phyloP scores from a whole-genome alignment of 2,113 vertebrate genomes.

The Nycticebus coucang region DNA sequence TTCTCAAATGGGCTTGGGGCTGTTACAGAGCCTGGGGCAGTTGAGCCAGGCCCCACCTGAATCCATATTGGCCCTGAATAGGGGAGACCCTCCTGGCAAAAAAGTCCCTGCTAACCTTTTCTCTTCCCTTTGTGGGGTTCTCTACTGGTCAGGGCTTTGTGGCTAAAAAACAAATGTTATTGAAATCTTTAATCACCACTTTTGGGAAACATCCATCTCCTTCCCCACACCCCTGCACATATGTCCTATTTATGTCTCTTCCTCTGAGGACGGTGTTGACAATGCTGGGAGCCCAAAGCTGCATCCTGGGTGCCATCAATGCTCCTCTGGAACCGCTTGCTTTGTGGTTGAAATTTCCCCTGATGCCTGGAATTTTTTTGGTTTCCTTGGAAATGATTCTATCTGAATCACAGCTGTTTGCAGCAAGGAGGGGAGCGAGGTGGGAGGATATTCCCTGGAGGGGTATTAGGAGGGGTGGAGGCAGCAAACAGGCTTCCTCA shows the following conservation, averaged over 20 bases:
- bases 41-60: not conserved
- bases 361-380: constrained; percentile 61
- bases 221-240: not conserved
- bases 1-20: not conserved
- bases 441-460: constrained; percentile 67
- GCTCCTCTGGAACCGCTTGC: constrained; percentile 66
- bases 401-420: constrained; percentile 78
- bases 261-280: constrained; percentile 21
- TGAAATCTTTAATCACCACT: constrained; percentile 68
- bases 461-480: not conserved
- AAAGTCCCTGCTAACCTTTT: not conserved
- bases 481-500: constrained; percentile 43
- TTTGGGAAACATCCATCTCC: constrained; percentile 50
- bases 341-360: constrained; percentile 78
- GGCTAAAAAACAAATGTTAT: constrained; percentile 61
- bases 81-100: not conserved
- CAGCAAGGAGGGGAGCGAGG: constrained; percentile 51
- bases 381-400: constrained; percentile 81
- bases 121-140: not conserved
- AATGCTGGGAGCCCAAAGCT: constrained; percentile 45
- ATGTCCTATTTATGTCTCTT: constrained; percentile 59
- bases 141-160: not conserved
- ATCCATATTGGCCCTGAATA: not conserved
- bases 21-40: no score
- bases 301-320: constrained; percentile 33